phyloP scores from a whole-genome alignment of 2,888 invertebrate genomes.

The Craniophora ligustri region DNA sequence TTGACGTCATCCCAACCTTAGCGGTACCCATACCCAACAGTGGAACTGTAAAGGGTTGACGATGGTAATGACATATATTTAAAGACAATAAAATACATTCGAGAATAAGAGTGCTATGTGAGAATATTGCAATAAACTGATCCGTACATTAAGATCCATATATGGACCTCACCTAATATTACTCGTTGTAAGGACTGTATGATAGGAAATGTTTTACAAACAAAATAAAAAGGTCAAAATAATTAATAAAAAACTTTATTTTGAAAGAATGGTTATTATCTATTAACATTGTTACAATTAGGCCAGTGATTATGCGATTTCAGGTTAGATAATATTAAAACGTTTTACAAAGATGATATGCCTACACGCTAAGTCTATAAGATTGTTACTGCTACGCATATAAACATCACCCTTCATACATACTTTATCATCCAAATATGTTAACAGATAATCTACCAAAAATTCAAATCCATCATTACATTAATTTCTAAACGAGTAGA shows the following conservation, averaged over 20 bases:
- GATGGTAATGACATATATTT: no score
- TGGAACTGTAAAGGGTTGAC: no score
- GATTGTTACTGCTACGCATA: slow-evolving; percentile 52
- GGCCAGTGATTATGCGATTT: slow-evolving; percentile 81
- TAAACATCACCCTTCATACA: slow-evolving; percentile 52
- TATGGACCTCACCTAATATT: no score
- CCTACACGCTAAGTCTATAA: slow-evolving; percentile 75
- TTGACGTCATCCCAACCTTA: no score
- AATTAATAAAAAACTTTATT: slow-evolving; percentile 83
- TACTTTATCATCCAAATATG: slow-evolving; percentile 57
- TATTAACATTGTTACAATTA: slow-evolving; percentile 87
- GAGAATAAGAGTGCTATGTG: no score
- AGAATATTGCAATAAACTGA: no score
- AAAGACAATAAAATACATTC: no score
- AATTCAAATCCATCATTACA: slow-evolving; percentile 77
- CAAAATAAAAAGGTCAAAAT: slow-evolving; percentile 48
- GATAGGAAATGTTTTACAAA: not conserved
- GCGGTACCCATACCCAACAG: no score
- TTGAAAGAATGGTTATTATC: slow-evolving; percentile 88
- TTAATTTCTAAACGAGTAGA: slow-evolving; percentile 77
- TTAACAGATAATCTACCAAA: slow-evolving; percentile 87
- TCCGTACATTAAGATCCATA: no score
- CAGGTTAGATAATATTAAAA: slow-evolving; percentile 78
- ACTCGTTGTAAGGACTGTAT: no score
- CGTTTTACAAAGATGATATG: slow-evolving; percentile 84